Evolutionary conservation across 2,113 vertebrate species (phyloP).

Genomic region (Sinocyclocheilus rhinocerous): DNA sequence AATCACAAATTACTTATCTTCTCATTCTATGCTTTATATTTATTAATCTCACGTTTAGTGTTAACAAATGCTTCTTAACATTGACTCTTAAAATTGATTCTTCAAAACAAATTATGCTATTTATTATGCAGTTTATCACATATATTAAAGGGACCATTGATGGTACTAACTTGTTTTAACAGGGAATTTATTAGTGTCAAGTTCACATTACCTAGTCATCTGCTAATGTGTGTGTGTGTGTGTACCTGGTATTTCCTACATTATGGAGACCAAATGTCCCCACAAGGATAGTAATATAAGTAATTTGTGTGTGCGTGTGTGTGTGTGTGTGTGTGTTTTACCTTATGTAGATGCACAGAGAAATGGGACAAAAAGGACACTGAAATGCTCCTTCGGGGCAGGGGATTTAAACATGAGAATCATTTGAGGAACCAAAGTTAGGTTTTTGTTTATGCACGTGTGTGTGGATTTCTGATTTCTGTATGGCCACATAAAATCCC

Average conservation of each 20-base stretch:
- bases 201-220: background rate
- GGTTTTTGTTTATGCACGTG: background rate
- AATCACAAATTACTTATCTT: too few species aligned
- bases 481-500: background rate
- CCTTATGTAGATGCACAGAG: background rate
- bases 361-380: background rate
- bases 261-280: too few species aligned
- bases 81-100: background rate
- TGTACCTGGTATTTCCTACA: background rate
- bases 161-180: background rate
- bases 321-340: too few species aligned
- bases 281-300: too few species aligned
- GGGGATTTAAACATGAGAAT: background rate
- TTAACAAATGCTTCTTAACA: too few species aligned
- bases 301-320: too few species aligned
- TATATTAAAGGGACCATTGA: background rate
- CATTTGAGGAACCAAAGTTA: background rate
- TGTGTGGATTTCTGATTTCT: background rate
- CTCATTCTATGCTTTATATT: too few species aligned
- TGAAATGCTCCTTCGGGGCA: background rate
- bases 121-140: background rate
- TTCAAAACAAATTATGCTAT: background rate
- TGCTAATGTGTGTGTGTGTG: conserved; percentile 34
- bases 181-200: background rate
- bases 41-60: too few species aligned